Conservation (phyloP, 1,140 invertebrate species). For the Mycetomoellerius zeteki region DNA sequence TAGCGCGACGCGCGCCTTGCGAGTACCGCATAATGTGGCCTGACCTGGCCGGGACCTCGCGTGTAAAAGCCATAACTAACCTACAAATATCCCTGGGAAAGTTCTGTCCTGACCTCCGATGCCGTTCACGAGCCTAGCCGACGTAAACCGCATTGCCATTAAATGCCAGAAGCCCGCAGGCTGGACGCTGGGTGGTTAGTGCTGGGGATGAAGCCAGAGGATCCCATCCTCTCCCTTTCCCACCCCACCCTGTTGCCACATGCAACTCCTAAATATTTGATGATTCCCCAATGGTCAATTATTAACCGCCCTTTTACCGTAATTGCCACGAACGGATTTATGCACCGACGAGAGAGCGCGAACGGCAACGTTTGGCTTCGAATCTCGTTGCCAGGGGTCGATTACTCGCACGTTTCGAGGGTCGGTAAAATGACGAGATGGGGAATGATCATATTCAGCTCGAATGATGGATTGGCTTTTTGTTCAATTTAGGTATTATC, state of each 20-base stretch:
- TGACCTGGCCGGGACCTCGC: constrained; percentile 67
- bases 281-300: constrained; percentile 65
- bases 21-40: constrained; percentile 68
- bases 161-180: constrained; percentile 27
- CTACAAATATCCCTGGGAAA: constrained; percentile 70
- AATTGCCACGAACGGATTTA: constrained; percentile 74
- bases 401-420: constrained; percentile 34
- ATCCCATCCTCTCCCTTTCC: not conserved
- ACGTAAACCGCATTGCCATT: constrained; percentile 63
- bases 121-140: constrained; percentile 34
- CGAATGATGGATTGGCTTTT: constrained; percentile 53
- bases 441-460: not conserved
- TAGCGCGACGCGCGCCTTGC: constrained; percentile 64
- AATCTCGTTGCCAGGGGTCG: constrained; percentile 14
- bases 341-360: constrained; percentile 38
- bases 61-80: constrained; percentile 75
- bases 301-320: constrained; percentile 72
- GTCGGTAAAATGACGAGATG: constrained; percentile 26
- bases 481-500: constrained; percentile 36
- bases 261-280: constrained; percentile 64
- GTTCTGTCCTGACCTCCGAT: constrained; percentile 43
- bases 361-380: constrained; percentile 32
- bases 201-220: not conserved
- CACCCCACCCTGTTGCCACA: constrained; percentile 29
- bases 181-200: constrained; percentile 3